Percentiles rank a stretch among this genome's conserved stretches.
Conservation (phyloP, 2,888 invertebrate species). For the Teleiodes luculella region DNA sequence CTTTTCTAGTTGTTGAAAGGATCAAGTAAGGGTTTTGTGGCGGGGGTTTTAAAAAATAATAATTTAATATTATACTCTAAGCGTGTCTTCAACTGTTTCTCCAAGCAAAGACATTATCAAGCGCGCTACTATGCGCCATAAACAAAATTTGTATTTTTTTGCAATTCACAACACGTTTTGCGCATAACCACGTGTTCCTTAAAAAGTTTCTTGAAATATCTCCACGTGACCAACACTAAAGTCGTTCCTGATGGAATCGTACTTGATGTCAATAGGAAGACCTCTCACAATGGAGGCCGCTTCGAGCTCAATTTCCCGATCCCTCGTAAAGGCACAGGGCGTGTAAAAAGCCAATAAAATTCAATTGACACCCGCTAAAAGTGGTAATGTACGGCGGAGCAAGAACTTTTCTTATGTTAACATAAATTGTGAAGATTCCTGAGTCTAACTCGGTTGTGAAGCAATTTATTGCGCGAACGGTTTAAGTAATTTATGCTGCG, state of each 20-base stretch:
- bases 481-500: not conserved
- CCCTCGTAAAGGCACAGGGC: constrained; percentile 59
- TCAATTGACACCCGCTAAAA: constrained; percentile 64
- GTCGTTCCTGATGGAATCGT: too few relatives aligned
- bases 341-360: constrained; percentile 67
- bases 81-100: too few relatives aligned
- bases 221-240: too few relatives aligned
- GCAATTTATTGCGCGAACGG: constrained; percentile 8
- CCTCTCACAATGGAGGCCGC: not conserved
- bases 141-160: too few relatives aligned
- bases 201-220: too few relatives aligned
- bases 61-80: too few relatives aligned
- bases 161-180: too few relatives aligned
- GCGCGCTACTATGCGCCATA: too few relatives aligned
- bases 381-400: constrained; percentile 41
- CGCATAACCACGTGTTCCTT: not conserved
- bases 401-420: constrained; percentile 35
- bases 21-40: too few relatives aligned
- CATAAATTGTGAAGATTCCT: constrained; percentile 41
- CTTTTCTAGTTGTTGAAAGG: too few relatives aligned
- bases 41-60: too few relatives aligned
- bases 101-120: too few relatives aligned
- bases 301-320: constrained; percentile 47
- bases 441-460: constrained; percentile 15
- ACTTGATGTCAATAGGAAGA: not conserved